Evolutionary conservation across 2,113 vertebrate genomes (phyloP).

Genomic region (Typhlomys cinereus): DNA sequence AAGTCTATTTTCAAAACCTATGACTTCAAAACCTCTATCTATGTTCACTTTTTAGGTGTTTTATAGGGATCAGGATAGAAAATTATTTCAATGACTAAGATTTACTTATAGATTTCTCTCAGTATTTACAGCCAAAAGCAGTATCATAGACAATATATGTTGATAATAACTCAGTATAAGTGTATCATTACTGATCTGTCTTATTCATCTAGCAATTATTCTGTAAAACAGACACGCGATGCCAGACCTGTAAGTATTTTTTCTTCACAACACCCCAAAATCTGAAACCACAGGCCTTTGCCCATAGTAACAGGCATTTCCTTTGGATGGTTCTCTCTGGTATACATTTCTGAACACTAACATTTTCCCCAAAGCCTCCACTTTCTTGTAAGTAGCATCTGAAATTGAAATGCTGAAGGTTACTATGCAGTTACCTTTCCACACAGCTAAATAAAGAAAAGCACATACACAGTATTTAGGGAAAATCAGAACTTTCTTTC

Average conservation of each 20-base stretch:
- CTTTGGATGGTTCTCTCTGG: background rate
- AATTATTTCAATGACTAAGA: background rate
- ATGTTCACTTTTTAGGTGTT: background rate
- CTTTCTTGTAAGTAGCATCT: background rate
- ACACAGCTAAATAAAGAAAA: constrained; percentile 24
- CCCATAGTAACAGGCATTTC: background rate
- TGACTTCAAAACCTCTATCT: background rate
- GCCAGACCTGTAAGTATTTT: constrained; percentile 6
- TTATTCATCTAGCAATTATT: background rate
- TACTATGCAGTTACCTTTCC: background rate
- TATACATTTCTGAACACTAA: constrained; percentile 16
- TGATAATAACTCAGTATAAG: background rate
- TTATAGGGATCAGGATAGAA: constrained; percentile 14
- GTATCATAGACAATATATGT: no score
- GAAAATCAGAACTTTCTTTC: background rate
- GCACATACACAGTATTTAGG: background rate
- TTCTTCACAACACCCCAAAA: constrained; percentile 10
- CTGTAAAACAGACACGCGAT: background rate
- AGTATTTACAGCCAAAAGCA: background rate
- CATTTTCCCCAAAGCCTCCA: constrained; percentile 16
- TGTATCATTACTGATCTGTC: background rate
- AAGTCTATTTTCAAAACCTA: background rate
- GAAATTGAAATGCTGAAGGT: constrained; percentile 3
- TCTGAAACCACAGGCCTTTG: background rate
- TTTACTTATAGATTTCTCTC: background rate